Conservation (phyloP, 2,113 vertebrate species). For the Talpa occidentalis region DNA sequence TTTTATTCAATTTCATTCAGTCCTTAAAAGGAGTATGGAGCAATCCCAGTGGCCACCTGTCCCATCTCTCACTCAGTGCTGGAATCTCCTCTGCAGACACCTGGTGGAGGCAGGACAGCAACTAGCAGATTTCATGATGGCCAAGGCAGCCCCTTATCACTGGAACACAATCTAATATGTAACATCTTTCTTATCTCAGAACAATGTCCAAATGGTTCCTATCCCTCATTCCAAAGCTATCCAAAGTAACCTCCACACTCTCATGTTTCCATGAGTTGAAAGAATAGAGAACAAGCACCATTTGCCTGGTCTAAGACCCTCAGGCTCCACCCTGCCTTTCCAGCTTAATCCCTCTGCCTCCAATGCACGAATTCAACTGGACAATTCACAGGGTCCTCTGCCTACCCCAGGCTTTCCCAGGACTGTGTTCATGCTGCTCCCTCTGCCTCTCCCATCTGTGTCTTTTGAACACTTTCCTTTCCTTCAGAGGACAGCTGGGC, state of each 20-base stretch:
- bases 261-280: background rate
- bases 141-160: background rate
- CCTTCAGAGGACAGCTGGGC: background rate
- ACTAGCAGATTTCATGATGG: background rate
- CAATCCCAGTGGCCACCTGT: background rate
- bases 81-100: background rate
- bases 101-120: background rate
- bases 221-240: background rate
- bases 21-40: background rate
- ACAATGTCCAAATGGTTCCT: background rate
- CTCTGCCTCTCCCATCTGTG: background rate
- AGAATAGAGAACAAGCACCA: background rate
- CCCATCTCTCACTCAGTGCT: background rate
- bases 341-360: background rate
- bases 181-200: background rate
- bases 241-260: background rate
- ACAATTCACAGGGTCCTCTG: background rate
- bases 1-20: conserved; percentile 20
- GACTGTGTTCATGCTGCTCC: background rate
- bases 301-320: background rate
- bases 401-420: background rate
- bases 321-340: background rate
- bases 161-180: background rate
- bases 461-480: background rate
- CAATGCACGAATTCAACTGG: background rate